These are phyloP conservation scores for Clarias macrocephalus DNA, from an alignment of 2,113 vertebrate species.

Conservation along the genomic window DNA sequence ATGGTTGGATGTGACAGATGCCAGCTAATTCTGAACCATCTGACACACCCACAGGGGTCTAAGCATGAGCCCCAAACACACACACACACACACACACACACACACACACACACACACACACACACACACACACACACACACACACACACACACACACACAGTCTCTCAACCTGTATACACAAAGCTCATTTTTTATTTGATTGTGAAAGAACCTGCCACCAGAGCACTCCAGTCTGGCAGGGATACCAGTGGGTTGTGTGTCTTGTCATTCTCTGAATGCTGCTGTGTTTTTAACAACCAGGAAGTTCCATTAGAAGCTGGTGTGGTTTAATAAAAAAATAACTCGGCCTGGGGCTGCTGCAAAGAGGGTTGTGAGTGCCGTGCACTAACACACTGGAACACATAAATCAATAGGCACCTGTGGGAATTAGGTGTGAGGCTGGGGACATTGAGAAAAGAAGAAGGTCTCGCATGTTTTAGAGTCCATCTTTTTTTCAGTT, in stretches of 20 bases:
- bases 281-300: conserved; percentile 47
- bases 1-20: conserved; percentile 22
- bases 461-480: conserved; percentile 44
- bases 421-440: conserved; percentile 64
- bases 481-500: conserved; percentile 29
- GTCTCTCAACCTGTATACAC: conserved; percentile 21
- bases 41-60: conserved; percentile 36
- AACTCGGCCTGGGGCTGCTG: conserved; percentile 48
- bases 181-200: conserved; percentile 34
- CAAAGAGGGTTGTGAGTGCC: conserved; percentile 54
- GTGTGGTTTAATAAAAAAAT: conserved; percentile 43
- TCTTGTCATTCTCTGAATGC: conserved; percentile 38
- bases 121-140: conserved; percentile 34
- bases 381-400: conserved; percentile 59
- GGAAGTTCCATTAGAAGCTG: conserved; percentile 56
- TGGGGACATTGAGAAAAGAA: conserved; percentile 40
- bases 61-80: conserved; percentile 5
- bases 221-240: conserved; percentile 43
- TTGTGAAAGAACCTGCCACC: conserved; percentile 30
- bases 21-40: conserved; percentile 41
- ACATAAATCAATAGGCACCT: conserved; percentile 62
- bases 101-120: conserved; percentile 14
- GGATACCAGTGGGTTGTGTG: conserved; percentile 30
- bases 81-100: conserved; percentile 31
- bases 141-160: conserved; percentile 18